Evolutionary conservation across 1,140 invertebrate genomes (phyloP), one percentile per base, ranked within the genome.

Genomic region (Solenopsis fugax): DNA sequence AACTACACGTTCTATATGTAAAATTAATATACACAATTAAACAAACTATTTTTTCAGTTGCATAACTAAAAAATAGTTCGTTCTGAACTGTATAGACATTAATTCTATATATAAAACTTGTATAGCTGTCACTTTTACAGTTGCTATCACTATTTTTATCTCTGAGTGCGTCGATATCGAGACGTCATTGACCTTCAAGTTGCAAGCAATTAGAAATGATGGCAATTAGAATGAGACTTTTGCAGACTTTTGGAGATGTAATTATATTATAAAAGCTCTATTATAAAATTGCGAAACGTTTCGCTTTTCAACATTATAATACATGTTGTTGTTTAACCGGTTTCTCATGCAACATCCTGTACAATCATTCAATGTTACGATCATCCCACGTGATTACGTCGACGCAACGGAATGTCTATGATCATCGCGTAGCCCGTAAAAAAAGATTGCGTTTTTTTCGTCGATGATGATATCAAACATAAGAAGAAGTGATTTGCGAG

Each of bases 321-420:
- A 5, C 4, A 65, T 48, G 12, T 48, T 21, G 37, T 45, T 16
- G 52, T 56, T 56, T 45, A 65, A 5, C 21, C n/a, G 48, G 45
- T 67, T 52, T 65, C 45, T 67, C 24, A 29, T n/a, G 41, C 37
- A 65, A 72, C 78, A 82, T 72, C 65, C 50, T 80, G 45, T 52
- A 75, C n/a, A 45, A 52, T 64, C 56, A 50, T 21, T 81, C 58
- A 54, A 85, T 54, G 50, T 50, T 87, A 58, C 24, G 67, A 80
- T 71, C 76, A 48, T 86, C 71, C 87, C 75, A 88, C 88, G 84
- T 87, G 84, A 89, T 89, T 89, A 89, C 88, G 84, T 89, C 88
- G 77, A 82, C 76, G 34, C 37, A 76, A 69, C 41, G 85, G 86
- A 89, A 87, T 86, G 87, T 86, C 82, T 85, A 81, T 75, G 87